Evolutionary conservation across 2,888 invertebrate genomes (phyloP), one percentile per base, ranked within the genome.

Genomic region (Panzeria rudis): DNA sequence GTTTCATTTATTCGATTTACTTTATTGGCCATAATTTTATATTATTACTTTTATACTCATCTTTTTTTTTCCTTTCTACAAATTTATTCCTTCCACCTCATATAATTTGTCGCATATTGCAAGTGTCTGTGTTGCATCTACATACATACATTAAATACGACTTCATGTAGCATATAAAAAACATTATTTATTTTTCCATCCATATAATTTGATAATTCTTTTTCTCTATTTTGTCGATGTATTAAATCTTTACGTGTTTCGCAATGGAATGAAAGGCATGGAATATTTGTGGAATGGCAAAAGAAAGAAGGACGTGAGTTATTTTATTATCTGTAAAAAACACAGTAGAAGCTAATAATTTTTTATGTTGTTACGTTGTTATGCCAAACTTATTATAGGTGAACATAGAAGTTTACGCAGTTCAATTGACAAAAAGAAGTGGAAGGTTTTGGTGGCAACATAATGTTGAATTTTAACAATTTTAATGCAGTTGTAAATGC

Each of bases 31-130:
- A 85, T 85, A 85, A 85, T 82, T 73, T 64, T 64, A 82, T 82
- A 75, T 75, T 47, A 50, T 50, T 80, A 41, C 25, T 73, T 73
- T 66, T 29, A 15, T 54, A 23, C 15, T 35, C 38, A 23, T 32
- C n/a, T n/a, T n/a, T 59, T 41, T 44, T 44, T 64, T 23, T 29
- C 38, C 23, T 17, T 38, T 8, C 6, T n/a, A 29, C 20, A 73
- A 78, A 85, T 64, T 13, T 44, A 59, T 75, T 85, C 44, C 59
- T 85, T 85, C 82, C 82, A 76, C 56, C 68, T 85, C 75, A 82
- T 82, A 82, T 66, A 85, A 82, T 85, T 85, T 85, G 85, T 82
- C 85, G 85, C 85, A 85, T 85, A 64, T 76, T 82, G 82, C 73
- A 73, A 23, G 23, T 54, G 47, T 20, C 23, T 54, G 23, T 54